phyloP scores from a whole-genome alignment of 2,888 invertebrate genomes.

The Carcina quercana region DNA sequence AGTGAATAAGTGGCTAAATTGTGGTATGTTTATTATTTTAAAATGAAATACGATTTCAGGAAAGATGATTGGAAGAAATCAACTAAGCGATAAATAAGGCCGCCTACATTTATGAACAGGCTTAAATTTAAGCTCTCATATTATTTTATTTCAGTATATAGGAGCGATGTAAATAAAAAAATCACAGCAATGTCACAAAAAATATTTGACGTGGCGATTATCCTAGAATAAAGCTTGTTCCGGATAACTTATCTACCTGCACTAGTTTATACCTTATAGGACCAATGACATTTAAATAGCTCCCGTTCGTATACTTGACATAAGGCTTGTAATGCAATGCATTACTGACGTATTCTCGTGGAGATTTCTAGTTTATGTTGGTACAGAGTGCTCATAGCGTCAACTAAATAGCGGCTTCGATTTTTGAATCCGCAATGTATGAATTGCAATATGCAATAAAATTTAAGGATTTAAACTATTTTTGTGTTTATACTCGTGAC shows the following conservation, averaged over 20 bases:
- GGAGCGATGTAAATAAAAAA: too few relatives aligned
- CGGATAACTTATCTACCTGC: conserved; percentile 45
- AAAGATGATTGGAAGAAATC: too few relatives aligned
- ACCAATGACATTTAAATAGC: conserved; percentile 53
- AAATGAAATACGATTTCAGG: too few relatives aligned
- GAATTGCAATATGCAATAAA: conserved; percentile 6
- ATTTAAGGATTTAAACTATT: too few relatives aligned
- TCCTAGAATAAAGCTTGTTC: conserved; percentile 66
- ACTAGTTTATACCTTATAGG: conserved; percentile 45
- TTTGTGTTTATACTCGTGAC: too few relatives aligned
- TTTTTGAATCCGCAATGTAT: not conserved
- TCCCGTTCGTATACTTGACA: conserved; percentile 80
- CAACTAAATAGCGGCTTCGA: conserved; percentile 4
- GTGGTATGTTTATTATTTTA: too few relatives aligned
- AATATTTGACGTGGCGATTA: conserved; percentile 36
- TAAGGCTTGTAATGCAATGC: conserved; percentile 76
- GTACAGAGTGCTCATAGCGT: too few relatives aligned
- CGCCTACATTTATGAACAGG: too few relatives aligned
- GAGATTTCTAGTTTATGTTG: conserved; percentile 20
- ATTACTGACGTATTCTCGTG: conserved; percentile 55
- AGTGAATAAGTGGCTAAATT: too few relatives aligned
- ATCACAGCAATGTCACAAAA: conserved; percentile 3
- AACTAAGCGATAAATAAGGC: too few relatives aligned
- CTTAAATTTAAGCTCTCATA: too few relatives aligned
- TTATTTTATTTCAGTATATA: too few relatives aligned